A percentile compares a stretch with the other conserved stretches of the same genome.
phyloP scores from a whole-genome alignment of 2,888 invertebrate species.

The Trachelus tabidus region DNA sequence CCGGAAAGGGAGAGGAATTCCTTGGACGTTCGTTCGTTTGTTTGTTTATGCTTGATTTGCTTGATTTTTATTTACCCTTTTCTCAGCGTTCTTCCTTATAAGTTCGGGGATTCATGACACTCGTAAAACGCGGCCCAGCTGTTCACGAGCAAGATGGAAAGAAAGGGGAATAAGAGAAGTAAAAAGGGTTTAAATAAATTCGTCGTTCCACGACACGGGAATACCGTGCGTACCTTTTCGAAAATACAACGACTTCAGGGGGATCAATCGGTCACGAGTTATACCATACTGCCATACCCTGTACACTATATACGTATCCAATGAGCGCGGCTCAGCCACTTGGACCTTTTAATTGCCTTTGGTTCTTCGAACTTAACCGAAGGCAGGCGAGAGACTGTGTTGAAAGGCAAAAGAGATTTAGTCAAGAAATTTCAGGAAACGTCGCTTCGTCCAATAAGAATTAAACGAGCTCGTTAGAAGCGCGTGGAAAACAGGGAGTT shows the following conservation, averaged over 20 bases:
- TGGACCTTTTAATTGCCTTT: slow-evolving; percentile 21
- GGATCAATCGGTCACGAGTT: not conserved
- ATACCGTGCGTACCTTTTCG: not conserved
- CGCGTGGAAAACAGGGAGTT: slow-evolving; percentile 13
- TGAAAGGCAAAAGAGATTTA: not conserved
- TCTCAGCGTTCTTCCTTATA: not conserved
- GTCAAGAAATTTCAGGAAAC: slow-evolving; percentile 11
- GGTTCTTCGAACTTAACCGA: slow-evolving; percentile 16
- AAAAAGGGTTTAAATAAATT: not conserved
- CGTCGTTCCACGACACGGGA: not conserved
- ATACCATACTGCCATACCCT: not conserved
- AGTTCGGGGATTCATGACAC: not conserved
- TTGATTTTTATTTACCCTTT: not conserved
- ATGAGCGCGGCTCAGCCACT: not conserved
- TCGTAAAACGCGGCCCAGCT: not conserved
- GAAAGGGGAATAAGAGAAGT: not conserved
- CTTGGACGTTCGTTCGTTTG: not conserved
- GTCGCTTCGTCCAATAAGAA: slow-evolving; percentile 7
- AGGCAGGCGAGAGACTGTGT: not conserved
- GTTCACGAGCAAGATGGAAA: not conserved
- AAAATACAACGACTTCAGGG: not conserved
- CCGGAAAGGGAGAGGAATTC: not conserved
- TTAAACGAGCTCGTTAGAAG: slow-evolving; percentile 24
- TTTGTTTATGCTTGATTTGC: not conserved
- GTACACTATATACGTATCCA: not conserved